phyloP scores from a whole-genome alignment of 2,888 invertebrate genomes.

The Drosophila nr. perissopoda region DNA sequence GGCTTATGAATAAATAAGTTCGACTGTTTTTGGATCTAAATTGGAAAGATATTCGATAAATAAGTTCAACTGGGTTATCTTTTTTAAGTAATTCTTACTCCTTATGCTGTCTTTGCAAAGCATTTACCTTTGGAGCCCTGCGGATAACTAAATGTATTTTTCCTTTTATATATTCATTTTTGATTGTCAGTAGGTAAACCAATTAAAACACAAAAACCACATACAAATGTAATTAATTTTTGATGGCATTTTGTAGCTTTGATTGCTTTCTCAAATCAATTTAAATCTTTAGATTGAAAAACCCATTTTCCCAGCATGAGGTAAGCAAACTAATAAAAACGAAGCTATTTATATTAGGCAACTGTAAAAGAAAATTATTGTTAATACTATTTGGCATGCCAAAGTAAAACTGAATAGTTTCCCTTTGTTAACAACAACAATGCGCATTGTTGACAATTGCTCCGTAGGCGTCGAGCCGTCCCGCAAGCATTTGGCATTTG shows the following conservation, averaged over 20 bases:
- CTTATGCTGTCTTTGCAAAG: neutral
- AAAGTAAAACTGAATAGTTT: conserved; percentile 64
- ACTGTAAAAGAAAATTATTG: conserved; percentile 58
- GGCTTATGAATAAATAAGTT: neutral
- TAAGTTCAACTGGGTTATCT: neutral
- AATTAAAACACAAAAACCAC: conserved; percentile 2
- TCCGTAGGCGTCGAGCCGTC: conserved; percentile 40
- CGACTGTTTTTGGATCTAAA: neutral
- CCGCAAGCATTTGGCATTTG: conserved; percentile 40
- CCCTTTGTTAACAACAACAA: conserved; percentile 73
- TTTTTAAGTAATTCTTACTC: neutral
- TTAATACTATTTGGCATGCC: conserved; percentile 52
- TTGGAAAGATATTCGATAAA: neutral
- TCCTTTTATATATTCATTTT: neutral
- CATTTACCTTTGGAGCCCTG: neutral
- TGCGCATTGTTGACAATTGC: conserved; percentile 74
- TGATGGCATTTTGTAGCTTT: conserved; percentile 4
- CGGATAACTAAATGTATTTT: neutral
- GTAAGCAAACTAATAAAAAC: conserved; percentile 17
- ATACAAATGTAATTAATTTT: neutral
- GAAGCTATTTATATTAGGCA: conserved; percentile 50
- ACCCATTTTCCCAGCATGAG: neutral
- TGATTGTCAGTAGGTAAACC: neutral
- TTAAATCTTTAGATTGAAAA: conserved; percentile 10
- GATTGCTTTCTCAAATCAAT: conserved; percentile 18